Conservation (phyloP, 2,797 vertebrate genomes). For the Threskiornis aethiopicus region DNA sequence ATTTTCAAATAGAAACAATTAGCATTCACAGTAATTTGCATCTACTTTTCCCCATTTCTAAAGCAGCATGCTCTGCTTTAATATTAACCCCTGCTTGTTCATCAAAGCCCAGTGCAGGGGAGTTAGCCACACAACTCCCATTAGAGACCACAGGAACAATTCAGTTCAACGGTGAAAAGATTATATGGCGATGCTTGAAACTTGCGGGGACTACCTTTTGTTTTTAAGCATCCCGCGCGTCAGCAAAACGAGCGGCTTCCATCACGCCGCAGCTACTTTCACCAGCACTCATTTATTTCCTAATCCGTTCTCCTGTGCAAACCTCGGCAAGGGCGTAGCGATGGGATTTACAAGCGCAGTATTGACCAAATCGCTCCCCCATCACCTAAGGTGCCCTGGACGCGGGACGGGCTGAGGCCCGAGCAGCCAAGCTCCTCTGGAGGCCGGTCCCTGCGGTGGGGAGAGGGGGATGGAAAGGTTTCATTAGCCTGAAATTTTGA, state of each 20-base stretch:
- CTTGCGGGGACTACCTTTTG: background rate
- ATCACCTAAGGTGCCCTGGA: background rate
- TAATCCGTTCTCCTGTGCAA: background rate
- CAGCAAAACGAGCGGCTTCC: slow-evolving; percentile 7
- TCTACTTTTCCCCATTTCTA: slow-evolving; percentile 56
- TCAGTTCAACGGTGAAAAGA: background rate
- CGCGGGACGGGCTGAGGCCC: background rate
- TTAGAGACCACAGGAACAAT: slow-evolving; percentile 43
- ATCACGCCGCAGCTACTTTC: background rate
- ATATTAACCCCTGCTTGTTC: slow-evolving; percentile 55
- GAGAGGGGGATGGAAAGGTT: background rate
- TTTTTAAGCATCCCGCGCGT: background rate
- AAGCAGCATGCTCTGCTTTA: slow-evolving; percentile 50
- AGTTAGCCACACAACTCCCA: slow-evolving; percentile 51
- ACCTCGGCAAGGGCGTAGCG: background rate
- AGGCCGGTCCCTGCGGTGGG: background rate
- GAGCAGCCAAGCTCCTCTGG: background rate
- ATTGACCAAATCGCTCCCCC: background rate
- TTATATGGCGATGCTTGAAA: background rate
- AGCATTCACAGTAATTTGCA: slow-evolving; percentile 71
- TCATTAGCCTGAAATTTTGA: background rate
- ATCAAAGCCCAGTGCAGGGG: slow-evolving; percentile 20
- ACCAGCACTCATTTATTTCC: background rate
- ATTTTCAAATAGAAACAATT: slow-evolving; percentile 76
- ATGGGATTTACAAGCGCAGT: background rate